Percentiles rank a stretch among this genome's conserved stretches.
Conservation (phyloP, 2,113 vertebrate species). For the Galeopterus variegatus region DNA sequence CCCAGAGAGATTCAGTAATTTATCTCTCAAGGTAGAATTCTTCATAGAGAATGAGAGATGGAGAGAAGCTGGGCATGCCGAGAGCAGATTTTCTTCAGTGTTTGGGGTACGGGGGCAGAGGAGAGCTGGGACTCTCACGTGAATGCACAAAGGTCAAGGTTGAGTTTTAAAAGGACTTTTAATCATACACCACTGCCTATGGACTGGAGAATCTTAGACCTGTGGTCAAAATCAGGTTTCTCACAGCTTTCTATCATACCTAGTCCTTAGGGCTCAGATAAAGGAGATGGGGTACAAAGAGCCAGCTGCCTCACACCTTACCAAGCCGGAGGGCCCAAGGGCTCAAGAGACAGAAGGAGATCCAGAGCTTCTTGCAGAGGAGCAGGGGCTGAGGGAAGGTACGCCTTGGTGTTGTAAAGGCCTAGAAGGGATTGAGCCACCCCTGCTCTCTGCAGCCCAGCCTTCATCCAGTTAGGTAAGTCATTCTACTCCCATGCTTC, state of each 20-base stretch:
- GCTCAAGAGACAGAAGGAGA: neutral
- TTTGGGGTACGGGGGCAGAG: fast-evolving
- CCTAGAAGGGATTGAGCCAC: fast-evolving
- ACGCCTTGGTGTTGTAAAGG: fast-evolving
- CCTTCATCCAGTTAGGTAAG: neutral
- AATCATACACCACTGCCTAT: neutral
- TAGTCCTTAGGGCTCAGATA: neutral
- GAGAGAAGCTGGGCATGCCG: neutral
- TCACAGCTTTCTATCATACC: neutral
- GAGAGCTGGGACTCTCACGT: neutral
- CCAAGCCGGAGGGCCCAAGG: neutral
- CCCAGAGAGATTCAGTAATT: neutral
- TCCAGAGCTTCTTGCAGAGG: neutral
- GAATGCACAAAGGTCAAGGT: neutral
- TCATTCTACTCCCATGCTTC: neutral
- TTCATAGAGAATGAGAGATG: neutral
- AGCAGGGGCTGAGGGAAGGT: neutral
- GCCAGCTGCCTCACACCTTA: neutral
- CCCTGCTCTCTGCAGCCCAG: no score
- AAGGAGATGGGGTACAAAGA: neutral
- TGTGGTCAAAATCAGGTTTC: neutral
- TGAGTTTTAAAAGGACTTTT: neutral
- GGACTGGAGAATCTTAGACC: neutral
- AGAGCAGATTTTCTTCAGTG: neutral
- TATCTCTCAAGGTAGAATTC: neutral